Base-by-base conservation (phyloP, 2,888 invertebrate genomes). In the Pharmacophagus antenor region DNA sequence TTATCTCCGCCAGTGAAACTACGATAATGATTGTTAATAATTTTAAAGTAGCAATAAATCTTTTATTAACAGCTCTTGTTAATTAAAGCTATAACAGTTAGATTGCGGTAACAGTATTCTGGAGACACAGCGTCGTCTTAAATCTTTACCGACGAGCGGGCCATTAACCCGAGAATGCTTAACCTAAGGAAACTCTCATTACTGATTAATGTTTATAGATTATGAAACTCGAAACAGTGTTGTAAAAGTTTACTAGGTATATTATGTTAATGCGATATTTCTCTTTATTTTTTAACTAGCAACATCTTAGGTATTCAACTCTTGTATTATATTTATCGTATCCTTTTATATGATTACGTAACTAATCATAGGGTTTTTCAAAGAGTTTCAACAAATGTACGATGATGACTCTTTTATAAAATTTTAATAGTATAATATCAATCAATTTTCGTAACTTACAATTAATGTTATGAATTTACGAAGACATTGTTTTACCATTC, bases 191-290 rank as follows among this genome's bases (percentile, higher is more conserved):
- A 55, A 55, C 21, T 25, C 54, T 47, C 46, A 55, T 55, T 47
- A 47, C 46, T 27, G 54, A 55, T 55, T 46, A 55, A 55, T 55
- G 54, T 31, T 46, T 21, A 55, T 47, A 46, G 46, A 55, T 55
- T 47, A 46, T 46, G 31, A 47, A 55, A 21, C 47, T 47, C 22
- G 18, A 25, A 48, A 17, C 37, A 37, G n/a, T 15, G 37, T n/a
- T 27, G 27, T 27, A n/a, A 37, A 37, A 37, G n/a, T 37, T 37
- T 15, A 37, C n/a, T 8, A 37, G 15, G 37, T n/a, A 37, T n/a
- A 15, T 37, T 37, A 37, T n/a, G n/a, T 37, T n/a, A 37, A 8
- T n/a, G n/a, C 10, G 10, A 12, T 31, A 10, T n/a, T n/a, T n/a
- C n/a, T n/a, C n/a, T n/a, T n/a, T n/a, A n/a, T n/a, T n/a, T n/a